Evolutionary conservation across 2,113 vertebrate species (phyloP), one percentile per base, ranked within the genome.

Genomic region (Zapus hudsonius): DNA sequence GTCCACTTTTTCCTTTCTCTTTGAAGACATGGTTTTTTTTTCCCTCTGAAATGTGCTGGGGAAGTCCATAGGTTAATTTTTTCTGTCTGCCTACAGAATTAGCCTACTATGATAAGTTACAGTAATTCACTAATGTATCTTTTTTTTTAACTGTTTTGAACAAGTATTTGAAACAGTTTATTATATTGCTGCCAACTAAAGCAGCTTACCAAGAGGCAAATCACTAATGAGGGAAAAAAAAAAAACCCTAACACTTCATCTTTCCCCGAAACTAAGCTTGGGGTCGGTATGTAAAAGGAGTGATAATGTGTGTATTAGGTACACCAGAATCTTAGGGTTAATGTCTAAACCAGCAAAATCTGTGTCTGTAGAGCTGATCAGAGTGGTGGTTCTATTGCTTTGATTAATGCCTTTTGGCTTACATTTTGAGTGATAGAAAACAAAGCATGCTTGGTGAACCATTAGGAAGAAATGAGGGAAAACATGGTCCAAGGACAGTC

Each of bases 1-100:
- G 36, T 78, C 66, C 83, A 33, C 55, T 57, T 75, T 80, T 95
- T 93, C 2, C 72, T 93, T 95, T 92, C 15, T 47, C 81, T 92
- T 66, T 72, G 38, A 88, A 85, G 88, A 75, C 36, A 16, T 12
- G 42, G 36, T 94, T 91, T 87, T 76, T 29, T 83, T 76, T 27
- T 83, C 59, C 81, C 40, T 91, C 55, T 93, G 44, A 94, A 74
- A 85, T 82, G 19, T 88, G 29, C 44, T 31, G 20, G 57, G 74
- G 44, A 76, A 61, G 1, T 87, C 67, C 78, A 5, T 83, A 57
- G 31, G 31, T 38, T 83, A 87, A 73, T 91, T 79, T 16, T 73
- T 90, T 27, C 66, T 70, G 38, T 83, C 47, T 84, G 19, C 72
- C 36, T 89, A 20, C 36, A 78, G 81, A 93, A 89, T 72, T 92